A percentile compares a stretch with the other conserved stretches of the same genome.
Conservation (phyloP, 2,888 invertebrate species). For the Ecliptopera silaceata region DNA sequence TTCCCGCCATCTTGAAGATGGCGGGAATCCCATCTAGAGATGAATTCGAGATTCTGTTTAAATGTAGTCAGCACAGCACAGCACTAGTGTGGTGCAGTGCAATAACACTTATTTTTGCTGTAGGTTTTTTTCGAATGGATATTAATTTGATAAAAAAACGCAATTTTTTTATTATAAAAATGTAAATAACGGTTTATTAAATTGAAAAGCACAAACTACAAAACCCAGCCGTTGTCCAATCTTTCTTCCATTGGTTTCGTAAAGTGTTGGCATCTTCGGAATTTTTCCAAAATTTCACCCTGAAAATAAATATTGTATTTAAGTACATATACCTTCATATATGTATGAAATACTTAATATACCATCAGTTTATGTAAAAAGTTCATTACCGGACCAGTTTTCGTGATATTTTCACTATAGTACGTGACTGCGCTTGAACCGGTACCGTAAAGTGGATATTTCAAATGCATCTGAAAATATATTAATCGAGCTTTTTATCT, state of each 20-base stretch:
- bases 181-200: too few relatives aligned
- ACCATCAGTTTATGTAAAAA: background rate
- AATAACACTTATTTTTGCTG: too few relatives aligned
- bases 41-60: too few relatives aligned
- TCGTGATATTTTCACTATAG: slow-evolving; percentile 67
- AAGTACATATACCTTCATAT: too few relatives aligned
- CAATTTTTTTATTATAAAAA: too few relatives aligned
- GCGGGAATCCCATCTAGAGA: too few relatives aligned
- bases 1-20: too few relatives aligned
- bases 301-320: too few relatives aligned
- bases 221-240: slow-evolving; percentile 74
- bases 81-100: too few relatives aligned
- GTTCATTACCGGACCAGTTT: slow-evolving; percentile 64
- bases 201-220: slow-evolving; percentile 44
- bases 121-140: too few relatives aligned
- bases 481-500: background rate
- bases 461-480: slow-evolving; percentile 67
- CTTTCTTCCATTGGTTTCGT: slow-evolving; percentile 77
- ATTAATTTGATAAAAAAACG: too few relatives aligned
- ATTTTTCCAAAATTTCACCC: slow-evolving; percentile 77
- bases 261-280: slow-evolving; percentile 70
- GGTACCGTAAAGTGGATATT: slow-evolving; percentile 76
- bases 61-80: too few relatives aligned
- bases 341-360: background rate
- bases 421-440: slow-evolving; percentile 75